Base-by-base conservation (phyloP, 2,797 vertebrate genomes). In the Sitta carolinensis region DNA sequence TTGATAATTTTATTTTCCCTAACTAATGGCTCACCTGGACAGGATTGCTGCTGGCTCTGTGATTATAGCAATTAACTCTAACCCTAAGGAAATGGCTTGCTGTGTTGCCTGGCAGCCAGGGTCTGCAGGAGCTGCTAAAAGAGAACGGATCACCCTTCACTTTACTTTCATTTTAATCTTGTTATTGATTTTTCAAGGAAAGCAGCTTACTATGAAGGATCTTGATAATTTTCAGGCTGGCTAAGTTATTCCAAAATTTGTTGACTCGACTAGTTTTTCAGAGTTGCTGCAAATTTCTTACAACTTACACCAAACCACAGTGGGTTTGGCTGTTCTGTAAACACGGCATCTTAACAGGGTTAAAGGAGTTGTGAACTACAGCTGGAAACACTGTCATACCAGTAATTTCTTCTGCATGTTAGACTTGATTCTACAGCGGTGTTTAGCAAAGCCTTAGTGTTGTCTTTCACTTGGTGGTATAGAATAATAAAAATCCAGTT, bases 1-100 rank as follows among this genome's bases (percentile, higher is more conserved):
- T 94, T 94, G 78, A 76, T 74, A 58, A 63, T 58, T 95, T 92
- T 75, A 70, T 97, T 92, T 93, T 82, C 84, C 68, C 80, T 68
- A 72, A 75, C 92, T 97, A 97, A 97, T 96, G 96, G 89, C 77
- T 97, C 90, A 96, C 96, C 97, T 96, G 97, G 96, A 93, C 90
- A 74, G 84, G 83, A 87, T 89, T 97, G 97, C 96, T 16, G 52
- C 87, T 63, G 90, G 93, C 94, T 96, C 93, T 97, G 94, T 95
- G 93, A 84, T 94, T 94, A 94, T 14, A 74, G 95, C 96, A 96
- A 96, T 97, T 97, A 98, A 95, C 69, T 84, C 61, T 93, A 87
- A 92, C 94, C 94, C 77, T 36, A 88, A 96, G 95, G 90, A 93
- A 94, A 85, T 29, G 4, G 47, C 62, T 82, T 88, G 90, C 82